Conservation (phyloP, 2,797 vertebrate species). For the Notamacropus eugenii region DNA sequence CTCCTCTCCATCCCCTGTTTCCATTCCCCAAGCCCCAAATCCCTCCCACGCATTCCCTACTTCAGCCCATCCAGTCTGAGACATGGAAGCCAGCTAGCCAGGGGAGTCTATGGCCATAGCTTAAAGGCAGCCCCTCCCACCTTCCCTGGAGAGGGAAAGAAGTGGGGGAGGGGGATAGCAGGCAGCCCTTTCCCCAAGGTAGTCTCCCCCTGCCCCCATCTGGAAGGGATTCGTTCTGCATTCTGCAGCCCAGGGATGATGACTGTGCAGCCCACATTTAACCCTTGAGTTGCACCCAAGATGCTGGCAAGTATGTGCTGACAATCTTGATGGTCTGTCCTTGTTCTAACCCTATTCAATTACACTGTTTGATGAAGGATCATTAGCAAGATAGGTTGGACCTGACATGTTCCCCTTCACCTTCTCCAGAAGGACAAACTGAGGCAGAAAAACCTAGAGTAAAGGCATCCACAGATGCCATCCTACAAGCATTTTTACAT, state of each 20-base stretch:
- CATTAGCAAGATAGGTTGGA: background rate
- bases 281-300: conserved; percentile 53
- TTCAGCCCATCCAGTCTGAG: conserved; percentile 6
- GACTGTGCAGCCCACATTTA: conserved; percentile 52
- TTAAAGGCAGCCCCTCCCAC: background rate
- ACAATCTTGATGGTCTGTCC: too few species aligned
- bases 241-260: conserved; percentile 73
- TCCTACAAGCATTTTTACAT: background rate
- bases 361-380: background rate
- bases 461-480: background rate
- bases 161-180: background rate
- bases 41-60: background rate
- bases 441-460: conserved; percentile 18
- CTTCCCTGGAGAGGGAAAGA: background rate
- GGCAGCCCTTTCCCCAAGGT: background rate
- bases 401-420: background rate
- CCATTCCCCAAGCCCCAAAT: background rate
- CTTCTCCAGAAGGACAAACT: conserved; percentile 5
- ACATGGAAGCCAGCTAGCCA: conserved; percentile 1
- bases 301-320: background rate
- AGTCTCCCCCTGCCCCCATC: conserved; percentile 73
- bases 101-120: background rate
- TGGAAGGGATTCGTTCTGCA: conserved; percentile 87
- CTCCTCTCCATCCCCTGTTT: background rate
- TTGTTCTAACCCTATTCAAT: background rate